Evolutionary conservation across 2,797 vertebrate genomes (phyloP), one percentile per base, ranked within the genome.

Genomic region (Ciconia nigra): DNA sequence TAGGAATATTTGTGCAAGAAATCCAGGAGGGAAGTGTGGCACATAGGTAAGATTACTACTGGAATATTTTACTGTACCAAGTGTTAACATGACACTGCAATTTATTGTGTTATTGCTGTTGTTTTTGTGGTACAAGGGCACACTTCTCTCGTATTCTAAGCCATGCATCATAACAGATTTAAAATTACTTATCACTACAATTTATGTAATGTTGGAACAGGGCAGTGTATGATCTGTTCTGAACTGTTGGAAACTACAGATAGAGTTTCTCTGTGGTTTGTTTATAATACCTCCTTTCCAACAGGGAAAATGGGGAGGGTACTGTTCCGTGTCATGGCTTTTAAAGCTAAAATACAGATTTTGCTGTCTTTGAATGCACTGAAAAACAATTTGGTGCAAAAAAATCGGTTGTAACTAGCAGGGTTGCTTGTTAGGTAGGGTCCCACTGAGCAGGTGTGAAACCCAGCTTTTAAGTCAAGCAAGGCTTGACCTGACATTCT

Each of bases 1-100:
- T 99, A 31, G 99, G 99, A 76, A 99, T 99, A 98, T 99, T 99
- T 96, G 98, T 99, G 49, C 99, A 99, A 97, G 99, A 99, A 96
- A 99, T 99, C 85, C 99, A 99, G 87, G 98, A 98, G 6, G 99
- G 99, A 92, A 99, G 99, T 55, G 98, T 99, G 74, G 99, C 99
- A n/a, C 96, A 99, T 97, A 98, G 99, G 99, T 99, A 98, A 93
- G 97, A 76, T 26, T 42, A 21, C 13, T 29, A 11, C 29, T 72
- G 31, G 29, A 73, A 13, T 42, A n/a, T 39, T 28, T 29, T 82
- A 28, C 28, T 77, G 20, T 67, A 21, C 9, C 3, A 46, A 11
- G 3, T 44, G 7, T 80, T 77, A 85, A 51, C 35, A 14, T 47
- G 31, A 57, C 8, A 41, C 19, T 77, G 9, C 28, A 42, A 15